phyloP scores from a whole-genome alignment of 2,888 invertebrate species.

The Acanthosoma haemorrhoidale region DNA sequence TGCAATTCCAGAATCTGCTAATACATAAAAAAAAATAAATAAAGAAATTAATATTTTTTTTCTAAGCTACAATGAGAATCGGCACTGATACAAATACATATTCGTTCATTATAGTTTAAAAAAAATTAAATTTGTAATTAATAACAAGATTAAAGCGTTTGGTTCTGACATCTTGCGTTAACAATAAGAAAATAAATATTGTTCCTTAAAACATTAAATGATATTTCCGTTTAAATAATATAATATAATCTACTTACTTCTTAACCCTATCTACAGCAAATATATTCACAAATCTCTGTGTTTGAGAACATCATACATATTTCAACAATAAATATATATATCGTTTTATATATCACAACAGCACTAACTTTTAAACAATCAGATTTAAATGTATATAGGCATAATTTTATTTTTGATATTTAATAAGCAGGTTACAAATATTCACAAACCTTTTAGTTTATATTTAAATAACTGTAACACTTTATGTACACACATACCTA shows the following conservation, averaged over 20 bases:
- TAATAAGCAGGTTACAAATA: neutral
- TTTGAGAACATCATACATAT: neutral
- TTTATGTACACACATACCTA: neutral
- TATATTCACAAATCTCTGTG: neutral
- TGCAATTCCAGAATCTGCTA: neutral
- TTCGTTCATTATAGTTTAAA: conserved; percentile 4
- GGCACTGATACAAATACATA: neutral
- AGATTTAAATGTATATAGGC: neutral
- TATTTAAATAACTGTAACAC: too few species aligned
- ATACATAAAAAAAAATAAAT: conserved; percentile 11
- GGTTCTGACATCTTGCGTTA: conserved; percentile 5
- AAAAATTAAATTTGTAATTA: too few species aligned
- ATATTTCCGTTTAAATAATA: neutral
- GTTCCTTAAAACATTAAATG: neutral
- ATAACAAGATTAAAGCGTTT: neutral
- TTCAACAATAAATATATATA: neutral
- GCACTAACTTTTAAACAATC: neutral
- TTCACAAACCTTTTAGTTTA: too few species aligned
- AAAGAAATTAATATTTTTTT: neutral
- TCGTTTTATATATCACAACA: conserved; percentile 8
- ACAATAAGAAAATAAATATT: conserved; percentile 11
- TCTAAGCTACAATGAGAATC: neutral
- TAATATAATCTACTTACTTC: neutral
- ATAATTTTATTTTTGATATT: neutral
- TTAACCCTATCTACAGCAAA: neutral